Base-by-base conservation (phyloP, 2,888 invertebrate genomes). In the Pyrochroa serraticornis region DNA sequence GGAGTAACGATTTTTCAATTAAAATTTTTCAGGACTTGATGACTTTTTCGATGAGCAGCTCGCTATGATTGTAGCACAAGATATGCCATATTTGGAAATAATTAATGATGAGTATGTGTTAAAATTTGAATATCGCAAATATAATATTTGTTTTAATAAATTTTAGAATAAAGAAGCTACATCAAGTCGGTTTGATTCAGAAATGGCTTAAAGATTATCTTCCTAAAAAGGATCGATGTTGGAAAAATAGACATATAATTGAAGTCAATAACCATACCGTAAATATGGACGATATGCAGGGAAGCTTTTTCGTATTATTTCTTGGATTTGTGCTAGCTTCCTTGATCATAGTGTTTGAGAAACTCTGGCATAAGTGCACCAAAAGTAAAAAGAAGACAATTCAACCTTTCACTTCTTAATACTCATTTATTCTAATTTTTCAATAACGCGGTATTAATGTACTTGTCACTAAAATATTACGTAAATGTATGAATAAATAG, bases 201-300 rank as follows among this genome's bases (percentile, higher is more conserved):
- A 91, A 92, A 73, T 95, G 95, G 95, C 82, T 92, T 59, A 81
- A 84, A 22, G 87, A 87, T 32, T 91, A 90, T 77, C 80, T 92
- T 71, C 93, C 93, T 0, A 84, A 86, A 69, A 88, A 86, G 64
- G 91, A 94, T 77, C 87, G 88, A 61, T 95, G 95, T 73, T 92
- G 84, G 85, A 88, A 85, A 75, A 84, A 82, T 44, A 82, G 84
- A 1, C 77, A 83, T 12, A 77, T 81, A 8, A 81, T 87, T 0
- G 89, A 89, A 77, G 90, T 88, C n/a, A 87, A 87, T 60, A 93
- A 92, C 74, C 92, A 94, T 71, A 93, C 92, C 34, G 95, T 95
- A 37, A 92, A 93, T 75, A 83, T 95, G 66, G 85, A 89, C 47
- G 95, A 95, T 71, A 95, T 95, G 94, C 93, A 95, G 77, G 95